A percentile compares a stretch with the other conserved stretches of the same genome.
Conservation (phyloP, 2,888 invertebrate species). For the Phengaris arion region DNA sequence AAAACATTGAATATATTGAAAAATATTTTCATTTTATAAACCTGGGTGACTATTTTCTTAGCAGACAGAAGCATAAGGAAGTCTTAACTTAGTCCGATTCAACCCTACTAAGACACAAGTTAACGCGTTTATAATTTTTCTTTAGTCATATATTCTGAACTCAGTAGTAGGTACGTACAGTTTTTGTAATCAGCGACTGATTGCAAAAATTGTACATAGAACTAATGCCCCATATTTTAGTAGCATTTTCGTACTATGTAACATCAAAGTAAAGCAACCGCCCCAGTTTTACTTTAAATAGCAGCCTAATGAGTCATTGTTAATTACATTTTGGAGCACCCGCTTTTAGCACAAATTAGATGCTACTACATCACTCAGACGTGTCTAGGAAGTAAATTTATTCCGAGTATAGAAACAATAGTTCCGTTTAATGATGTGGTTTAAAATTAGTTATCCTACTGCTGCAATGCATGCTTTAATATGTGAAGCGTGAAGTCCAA, state of each 20-base stretch:
- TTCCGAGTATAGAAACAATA: conserved; percentile 1
- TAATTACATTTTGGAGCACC: conserved; percentile 20
- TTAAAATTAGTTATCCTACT: background rate
- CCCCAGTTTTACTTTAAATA: background rate
- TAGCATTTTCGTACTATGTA: background rate
- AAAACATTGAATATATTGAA: background rate
- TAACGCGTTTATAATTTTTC: too few relatives aligned
- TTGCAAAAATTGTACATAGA: too few relatives aligned
- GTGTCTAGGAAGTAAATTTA: conserved; percentile 18
- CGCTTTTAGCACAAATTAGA: conserved; percentile 27
- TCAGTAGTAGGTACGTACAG: too few relatives aligned
- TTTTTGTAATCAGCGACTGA: too few relatives aligned
- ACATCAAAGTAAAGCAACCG: conserved; percentile 3
- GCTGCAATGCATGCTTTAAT: background rate
- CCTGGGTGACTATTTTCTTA: too few relatives aligned
- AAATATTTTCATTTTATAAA: too few relatives aligned
- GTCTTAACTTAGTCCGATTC: too few relatives aligned
- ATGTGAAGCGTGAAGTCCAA: background rate
- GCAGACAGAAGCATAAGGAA: too few relatives aligned
- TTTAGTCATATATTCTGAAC: too few relatives aligned
- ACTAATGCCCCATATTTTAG: too few relatives aligned
- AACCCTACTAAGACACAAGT: too few relatives aligned
- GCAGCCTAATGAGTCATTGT: conserved; percentile 15
- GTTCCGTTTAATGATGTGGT: background rate
- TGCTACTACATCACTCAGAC: background rate